Evolutionary conservation across 2,113 vertebrate species (phyloP).

Genomic region (Pseudopipra pipra): DNA sequence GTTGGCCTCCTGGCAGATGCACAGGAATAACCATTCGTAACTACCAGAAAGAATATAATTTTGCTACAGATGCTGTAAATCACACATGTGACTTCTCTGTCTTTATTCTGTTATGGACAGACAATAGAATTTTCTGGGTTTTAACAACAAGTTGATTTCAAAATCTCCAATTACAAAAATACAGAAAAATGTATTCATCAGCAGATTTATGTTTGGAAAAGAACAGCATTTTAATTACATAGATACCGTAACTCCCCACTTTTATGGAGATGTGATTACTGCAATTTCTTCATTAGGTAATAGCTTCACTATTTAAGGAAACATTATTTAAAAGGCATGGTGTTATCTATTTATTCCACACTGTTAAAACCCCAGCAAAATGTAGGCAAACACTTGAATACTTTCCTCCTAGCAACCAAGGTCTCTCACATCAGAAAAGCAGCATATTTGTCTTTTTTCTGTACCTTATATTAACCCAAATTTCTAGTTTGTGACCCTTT

Average conservation of each 20-base stretch:
- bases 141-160: neutral
- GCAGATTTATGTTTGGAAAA: neutral
- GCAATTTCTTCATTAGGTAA: neutral
- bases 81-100: neutral
- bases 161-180: neutral
- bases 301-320: neutral
- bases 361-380: slow-evolving; percentile 21
- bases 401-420: slow-evolving; percentile 73
- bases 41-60: neutral
- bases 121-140: neutral
- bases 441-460: neutral
- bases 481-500: neutral
- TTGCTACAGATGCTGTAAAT: neutral
- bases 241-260: neutral
- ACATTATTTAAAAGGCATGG: neutral
- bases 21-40: neutral
- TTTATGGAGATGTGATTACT: slow-evolving; percentile 5
- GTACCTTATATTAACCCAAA: neutral
- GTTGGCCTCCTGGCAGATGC: neutral
- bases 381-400: slow-evolving; percentile 26
- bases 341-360: slow-evolving; percentile 14
- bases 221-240: neutral
- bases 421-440: slow-evolving; percentile 23
- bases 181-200: neutral
- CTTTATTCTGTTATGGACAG: neutral